Evolutionary conservation across 2,113 vertebrate species (phyloP).

Genomic region (Sinocyclocheilus maitianheensis): DNA sequence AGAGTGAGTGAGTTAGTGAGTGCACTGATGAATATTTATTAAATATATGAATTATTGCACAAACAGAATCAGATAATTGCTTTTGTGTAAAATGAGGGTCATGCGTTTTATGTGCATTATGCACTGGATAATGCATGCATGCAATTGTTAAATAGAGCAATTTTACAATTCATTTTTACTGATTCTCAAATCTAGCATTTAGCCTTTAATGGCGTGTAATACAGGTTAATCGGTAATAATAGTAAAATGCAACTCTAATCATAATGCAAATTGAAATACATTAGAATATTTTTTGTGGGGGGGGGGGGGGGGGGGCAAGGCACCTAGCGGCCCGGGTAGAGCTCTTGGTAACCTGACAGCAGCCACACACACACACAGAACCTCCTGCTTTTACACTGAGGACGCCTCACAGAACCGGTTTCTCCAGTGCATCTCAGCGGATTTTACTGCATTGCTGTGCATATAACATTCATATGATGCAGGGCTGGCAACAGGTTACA

Average conservation of each 20-base stretch:
- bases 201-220: not conserved
- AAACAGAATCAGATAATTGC: not conserved
- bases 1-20: not conserved
- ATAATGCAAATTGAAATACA: not conserved
- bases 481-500: not conserved
- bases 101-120: not conserved
- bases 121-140: not conserved
- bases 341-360: conserved; percentile 45
- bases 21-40: not conserved
- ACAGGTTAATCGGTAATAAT: not conserved
- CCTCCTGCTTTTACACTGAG: not conserved
- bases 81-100: not conserved
- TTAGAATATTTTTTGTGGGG: no score
- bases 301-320: no score
- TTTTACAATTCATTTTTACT: no score
- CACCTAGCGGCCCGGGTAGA: no score
- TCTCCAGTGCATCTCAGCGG: not conserved
- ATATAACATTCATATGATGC: not conserved
- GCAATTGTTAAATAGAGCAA: not conserved
- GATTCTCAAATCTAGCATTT: not conserved
- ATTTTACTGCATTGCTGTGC: not conserved
- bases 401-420: not conserved
- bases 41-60: no score
- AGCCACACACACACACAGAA: conserved; percentile 15
- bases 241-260: not conserved